Evolutionary conservation across 2,113 vertebrate genomes (phyloP).

Genomic region (Dolichallabes microphthalmus): DNA sequence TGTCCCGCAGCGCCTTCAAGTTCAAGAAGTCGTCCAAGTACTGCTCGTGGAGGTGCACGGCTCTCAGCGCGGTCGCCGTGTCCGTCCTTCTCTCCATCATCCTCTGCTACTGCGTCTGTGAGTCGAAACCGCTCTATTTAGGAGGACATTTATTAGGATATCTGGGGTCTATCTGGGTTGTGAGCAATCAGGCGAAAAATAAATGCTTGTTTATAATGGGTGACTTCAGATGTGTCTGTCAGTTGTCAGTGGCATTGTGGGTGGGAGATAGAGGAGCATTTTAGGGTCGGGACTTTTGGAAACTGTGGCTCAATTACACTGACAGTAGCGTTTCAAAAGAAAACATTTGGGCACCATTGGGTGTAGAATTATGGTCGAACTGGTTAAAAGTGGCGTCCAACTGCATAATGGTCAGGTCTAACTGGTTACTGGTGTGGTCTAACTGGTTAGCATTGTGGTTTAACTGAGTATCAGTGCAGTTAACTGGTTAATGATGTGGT

Average conservation of each 20-base stretch:
- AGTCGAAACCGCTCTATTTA: constrained; percentile 44
- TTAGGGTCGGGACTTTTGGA: neutral
- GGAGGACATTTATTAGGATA: no score
- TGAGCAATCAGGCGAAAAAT: neutral
- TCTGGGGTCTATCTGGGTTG: neutral
- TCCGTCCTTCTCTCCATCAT: constrained; percentile 92
- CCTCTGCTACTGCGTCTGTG: constrained; percentile 97
- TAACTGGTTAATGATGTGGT: no score
- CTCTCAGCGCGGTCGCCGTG: constrained; percentile 91
- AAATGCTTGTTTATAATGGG: neutral
- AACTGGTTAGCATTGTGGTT: neutral
- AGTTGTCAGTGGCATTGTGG: neutral
- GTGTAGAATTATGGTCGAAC: neutral
- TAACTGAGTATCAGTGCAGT: no score
- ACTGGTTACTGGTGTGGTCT: no score
- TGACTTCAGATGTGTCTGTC: neutral
- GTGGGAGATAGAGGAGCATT: neutral
- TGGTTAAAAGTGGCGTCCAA: no score
- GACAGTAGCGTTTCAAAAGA: neutral
- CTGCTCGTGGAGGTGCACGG: constrained; percentile 98
- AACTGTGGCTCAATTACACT: neutral
- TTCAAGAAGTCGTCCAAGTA: constrained; percentile 98
- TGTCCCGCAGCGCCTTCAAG: constrained; percentile 98
- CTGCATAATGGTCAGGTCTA: no score
- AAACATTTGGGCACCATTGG: neutral